Evolutionary conservation across 2,113 vertebrate species (phyloP), one percentile per base, ranked within the genome.

Genomic region (Chroicocephalus ridibundus): DNA sequence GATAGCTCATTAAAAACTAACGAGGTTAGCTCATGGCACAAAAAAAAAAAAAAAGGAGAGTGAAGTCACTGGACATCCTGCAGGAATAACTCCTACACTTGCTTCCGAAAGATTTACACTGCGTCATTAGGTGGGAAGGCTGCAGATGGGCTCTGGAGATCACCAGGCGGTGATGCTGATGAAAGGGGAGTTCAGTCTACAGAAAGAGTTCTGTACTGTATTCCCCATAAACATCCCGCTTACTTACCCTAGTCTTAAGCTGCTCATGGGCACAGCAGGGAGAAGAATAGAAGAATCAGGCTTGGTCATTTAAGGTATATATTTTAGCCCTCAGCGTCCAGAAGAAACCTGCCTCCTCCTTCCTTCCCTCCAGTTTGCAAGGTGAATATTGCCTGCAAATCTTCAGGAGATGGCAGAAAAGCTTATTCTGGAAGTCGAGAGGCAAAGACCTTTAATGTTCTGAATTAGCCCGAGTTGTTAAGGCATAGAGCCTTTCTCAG

Each of bases 211-310:
- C 24, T 6, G 71, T 32, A 13, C 16, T 13, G 10, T 52, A 4
- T 27, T 57, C 9, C 55, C 60, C 19, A 5, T 15, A 8, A 60
- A 4, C 25, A 9, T 6, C 72, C 6, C 61, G 0, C 42, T 36
- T 15, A 0, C 42, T n/a, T 11, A 17, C 31, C 47, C 5, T 1
- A 3, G 31, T 17, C 32, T 51, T 21, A 2, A 22, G 16, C 5
- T 60, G 84, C 38, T 65, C 13, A 0, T 0, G 55, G 47, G 19
- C 6, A 9, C 36, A 34, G 31, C 1, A 0, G 5, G 51, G 31
- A 64, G 55, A 19, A 57, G 26, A 27, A 22, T 4, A 64, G 51
- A 19, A 57, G 26, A 27, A 22, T 5, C 40, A 4, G 29, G 7
- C 27, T 83, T 54, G 24, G 16, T 27, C 32, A 34, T 2, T 32